phyloP scores from a whole-genome alignment of 2,888 invertebrate genomes.

The Rutpela maculata region DNA sequence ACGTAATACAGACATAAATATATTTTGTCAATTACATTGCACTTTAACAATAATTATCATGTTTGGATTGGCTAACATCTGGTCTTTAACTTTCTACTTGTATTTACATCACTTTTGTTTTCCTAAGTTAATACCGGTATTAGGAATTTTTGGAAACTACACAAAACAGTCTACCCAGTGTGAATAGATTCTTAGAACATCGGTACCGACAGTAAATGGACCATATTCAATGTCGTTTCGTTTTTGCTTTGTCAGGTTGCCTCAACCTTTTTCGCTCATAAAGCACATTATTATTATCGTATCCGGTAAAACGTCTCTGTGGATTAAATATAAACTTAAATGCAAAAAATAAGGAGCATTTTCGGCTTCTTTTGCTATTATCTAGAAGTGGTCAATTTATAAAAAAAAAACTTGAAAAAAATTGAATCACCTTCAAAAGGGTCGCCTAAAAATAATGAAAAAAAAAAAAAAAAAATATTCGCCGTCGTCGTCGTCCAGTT shows the following conservation, averaged over 20 bases:
- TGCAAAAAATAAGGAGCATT: too few relatives aligned
- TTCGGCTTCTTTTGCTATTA: too few relatives aligned
- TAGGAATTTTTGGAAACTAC: background rate
- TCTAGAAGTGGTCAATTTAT: too few relatives aligned
- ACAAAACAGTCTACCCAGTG: background rate
- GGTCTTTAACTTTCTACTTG: background rate
- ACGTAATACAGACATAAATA: background rate
- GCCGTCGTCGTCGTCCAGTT: too few relatives aligned
- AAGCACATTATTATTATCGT: too few relatives aligned
- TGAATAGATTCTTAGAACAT: background rate
- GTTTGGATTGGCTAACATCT: background rate
- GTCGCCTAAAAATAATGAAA: too few relatives aligned
- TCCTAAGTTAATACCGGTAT: background rate
- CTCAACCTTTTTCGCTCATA: too few relatives aligned
- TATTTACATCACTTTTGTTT: background rate
- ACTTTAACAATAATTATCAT: background rate
- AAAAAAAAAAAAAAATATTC: too few relatives aligned
- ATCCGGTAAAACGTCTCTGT: too few relatives aligned
- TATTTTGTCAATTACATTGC: background rate
- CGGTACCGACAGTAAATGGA: background rate
- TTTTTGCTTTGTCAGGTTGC: background rate
- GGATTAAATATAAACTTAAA: too few relatives aligned
- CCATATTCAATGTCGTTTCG: background rate
- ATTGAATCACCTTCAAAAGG: too few relatives aligned
- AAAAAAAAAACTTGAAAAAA: too few relatives aligned